Conservation (phyloP, 2,888 invertebrate species). For the Ectemnius continuus region DNA sequence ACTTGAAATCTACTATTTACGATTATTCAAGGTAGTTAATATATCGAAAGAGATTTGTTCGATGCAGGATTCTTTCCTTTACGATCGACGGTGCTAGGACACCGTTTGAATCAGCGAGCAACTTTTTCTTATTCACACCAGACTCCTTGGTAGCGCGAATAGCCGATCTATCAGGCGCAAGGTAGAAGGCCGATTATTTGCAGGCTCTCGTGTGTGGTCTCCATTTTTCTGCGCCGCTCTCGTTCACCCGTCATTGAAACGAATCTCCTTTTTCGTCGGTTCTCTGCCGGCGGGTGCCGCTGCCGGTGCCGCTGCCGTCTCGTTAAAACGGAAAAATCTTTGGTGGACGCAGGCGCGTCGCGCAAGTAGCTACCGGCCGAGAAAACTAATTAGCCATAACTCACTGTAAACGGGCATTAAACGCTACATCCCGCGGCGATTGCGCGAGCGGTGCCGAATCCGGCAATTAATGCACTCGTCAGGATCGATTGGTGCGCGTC, state of each 20-base stretch:
- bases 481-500: slow-evolving; percentile 10
- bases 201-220: background rate
- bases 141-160: background rate
- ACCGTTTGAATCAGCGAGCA: too few species aligned
- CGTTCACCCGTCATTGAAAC: slow-evolving; percentile 1
- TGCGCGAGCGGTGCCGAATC: slow-evolving; percentile 8
- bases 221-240: background rate
- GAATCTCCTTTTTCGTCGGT: slow-evolving; percentile 14
- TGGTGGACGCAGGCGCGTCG: slow-evolving; percentile 32
- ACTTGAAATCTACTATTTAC: too few species aligned
- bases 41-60: too few species aligned
- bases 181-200: background rate
- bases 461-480: slow-evolving; percentile 28
- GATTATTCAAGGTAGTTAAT: too few species aligned
- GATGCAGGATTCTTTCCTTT: too few species aligned
- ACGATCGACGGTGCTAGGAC: too few species aligned
- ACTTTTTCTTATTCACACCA: too few species aligned
- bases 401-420: slow-evolving; percentile 46
- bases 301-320: too few species aligned
- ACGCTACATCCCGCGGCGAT: slow-evolving; percentile 26
- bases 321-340: slow-evolving; percentile 52
- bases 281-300: slow-evolving; percentile 21
- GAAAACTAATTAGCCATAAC: slow-evolving; percentile 60
- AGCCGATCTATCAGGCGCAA: background rate
- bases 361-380: slow-evolving; percentile 17